Conservation (phyloP, 2,113 vertebrate genomes). For the Carettochelys insculpta region DNA sequence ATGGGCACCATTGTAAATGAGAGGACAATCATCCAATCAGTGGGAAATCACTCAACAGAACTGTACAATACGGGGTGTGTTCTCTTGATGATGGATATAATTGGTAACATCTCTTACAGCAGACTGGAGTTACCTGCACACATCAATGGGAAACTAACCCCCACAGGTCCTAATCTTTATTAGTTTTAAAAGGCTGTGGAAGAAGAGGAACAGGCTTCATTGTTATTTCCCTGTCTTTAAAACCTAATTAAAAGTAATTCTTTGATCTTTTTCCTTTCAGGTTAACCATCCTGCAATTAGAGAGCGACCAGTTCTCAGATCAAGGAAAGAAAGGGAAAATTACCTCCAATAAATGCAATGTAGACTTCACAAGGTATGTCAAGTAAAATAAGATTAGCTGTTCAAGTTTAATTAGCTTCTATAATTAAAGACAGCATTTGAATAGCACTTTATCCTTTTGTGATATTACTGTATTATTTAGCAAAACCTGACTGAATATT, state of each 20-base stretch:
- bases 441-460: background rate
- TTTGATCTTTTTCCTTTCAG: conserved; percentile 12
- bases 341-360: background rate
- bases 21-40: background rate
- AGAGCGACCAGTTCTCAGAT: background rate
- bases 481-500: conserved; percentile 17
- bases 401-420: background rate
- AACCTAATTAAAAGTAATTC: conserved; percentile 28
- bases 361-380: background rate
- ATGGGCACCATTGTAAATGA: background rate
- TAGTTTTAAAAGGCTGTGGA: background rate
- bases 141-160: background rate
- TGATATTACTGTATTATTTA: background rate
- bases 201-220: background rate
- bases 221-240: background rate
- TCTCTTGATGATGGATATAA: background rate
- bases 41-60: background rate
- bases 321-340: background rate
- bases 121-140: background rate
- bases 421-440: conserved; percentile 36
- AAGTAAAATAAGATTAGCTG: conserved; percentile 11
- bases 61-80: background rate
- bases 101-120: background rate
- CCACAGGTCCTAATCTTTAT: background rate
- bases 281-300: background rate